A percentile compares a stretch with the other conserved stretches of the same genome.
Evolutionary conservation across 2,113 vertebrate genomes (phyloP).

Genomic region (Podocnemis expansa): DNA sequence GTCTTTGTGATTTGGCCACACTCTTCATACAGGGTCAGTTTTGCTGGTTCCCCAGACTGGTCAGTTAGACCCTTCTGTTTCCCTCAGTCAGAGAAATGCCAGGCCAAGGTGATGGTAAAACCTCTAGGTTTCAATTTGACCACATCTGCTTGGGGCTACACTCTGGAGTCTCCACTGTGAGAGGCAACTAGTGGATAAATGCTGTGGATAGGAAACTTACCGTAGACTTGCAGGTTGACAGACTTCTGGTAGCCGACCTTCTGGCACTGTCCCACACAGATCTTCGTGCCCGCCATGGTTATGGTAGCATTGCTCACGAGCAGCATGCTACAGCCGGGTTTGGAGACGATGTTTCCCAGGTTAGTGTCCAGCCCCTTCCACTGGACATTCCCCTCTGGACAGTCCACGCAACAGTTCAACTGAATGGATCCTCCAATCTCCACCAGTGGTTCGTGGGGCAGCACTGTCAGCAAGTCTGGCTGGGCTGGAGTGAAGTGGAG

Average conservation of each 20-base stretch:
- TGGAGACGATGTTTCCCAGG: conserved; percentile 46
- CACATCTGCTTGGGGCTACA: background rate
- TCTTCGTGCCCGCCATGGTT: conserved; percentile 7
- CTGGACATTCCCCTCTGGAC: background rate
- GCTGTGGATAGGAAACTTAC: conserved; percentile 26
- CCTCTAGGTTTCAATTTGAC: background rate
- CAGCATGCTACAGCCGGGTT: conserved; percentile 64
- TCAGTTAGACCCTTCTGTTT: too few species aligned
- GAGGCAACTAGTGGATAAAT: background rate
- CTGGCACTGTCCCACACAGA: conserved; percentile 68
- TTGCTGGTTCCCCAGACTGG: background rate
- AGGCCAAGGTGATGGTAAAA: background rate
- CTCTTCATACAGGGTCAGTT: background rate
- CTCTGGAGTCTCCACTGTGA: background rate
- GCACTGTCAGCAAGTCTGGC: background rate
- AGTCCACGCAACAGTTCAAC: conserved; percentile 75
- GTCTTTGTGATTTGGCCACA: background rate
- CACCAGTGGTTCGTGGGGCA: conserved; percentile 50
- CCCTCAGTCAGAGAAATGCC: background rate
- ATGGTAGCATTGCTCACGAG: conserved; percentile 9
- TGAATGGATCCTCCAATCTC: conserved; percentile 1
- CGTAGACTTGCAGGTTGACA: conserved; percentile 36
- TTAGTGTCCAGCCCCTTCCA: conserved; percentile 80
- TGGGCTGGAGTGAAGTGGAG: rapidly evolving
- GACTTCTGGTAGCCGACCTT: background rate